Evolutionary conservation across 1,140 invertebrate genomes (phyloP).

Genomic region (Thaumatotibia leucotreta): DNA sequence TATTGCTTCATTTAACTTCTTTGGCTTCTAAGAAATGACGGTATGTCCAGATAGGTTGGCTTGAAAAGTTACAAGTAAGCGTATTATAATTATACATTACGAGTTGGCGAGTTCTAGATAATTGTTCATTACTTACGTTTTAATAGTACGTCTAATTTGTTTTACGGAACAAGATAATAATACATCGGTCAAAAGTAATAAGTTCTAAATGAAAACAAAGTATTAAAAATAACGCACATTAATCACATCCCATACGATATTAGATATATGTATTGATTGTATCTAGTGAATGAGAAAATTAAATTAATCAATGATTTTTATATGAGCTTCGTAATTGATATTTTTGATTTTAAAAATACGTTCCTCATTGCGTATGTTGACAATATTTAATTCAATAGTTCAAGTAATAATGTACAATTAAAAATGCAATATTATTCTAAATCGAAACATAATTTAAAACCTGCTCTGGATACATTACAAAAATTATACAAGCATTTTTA

Average conservation of each 20-base stretch:
- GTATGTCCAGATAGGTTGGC: neutral
- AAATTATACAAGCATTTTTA: slow-evolving; percentile 30
- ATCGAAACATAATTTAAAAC: slow-evolving; percentile 1
- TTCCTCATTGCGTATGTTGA: neutral
- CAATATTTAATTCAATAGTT: neutral
- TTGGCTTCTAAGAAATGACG: neutral
- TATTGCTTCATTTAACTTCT: slow-evolving; percentile 19
- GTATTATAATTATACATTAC: slow-evolving; percentile 1
- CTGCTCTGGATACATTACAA: slow-evolving; percentile 16
- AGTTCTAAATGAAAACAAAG: neutral
- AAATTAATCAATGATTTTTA: too few species aligned
- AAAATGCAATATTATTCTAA: neutral
- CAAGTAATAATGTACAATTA: neutral
- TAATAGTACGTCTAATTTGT: neutral
- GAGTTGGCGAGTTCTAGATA: neutral
- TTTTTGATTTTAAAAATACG: too few species aligned
- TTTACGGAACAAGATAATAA: neutral
- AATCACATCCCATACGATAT: too few species aligned
- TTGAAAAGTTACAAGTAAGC: neutral
- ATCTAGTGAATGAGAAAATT: too few species aligned
- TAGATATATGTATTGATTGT: too few species aligned
- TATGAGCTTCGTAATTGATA: too few species aligned
- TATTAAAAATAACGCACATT: too few species aligned
- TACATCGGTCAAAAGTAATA: neutral
- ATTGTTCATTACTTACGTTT: neutral